Evolutionary conservation across 2,113 vertebrate species (phyloP).

Genomic region (Atlantisia rogersi): DNA sequence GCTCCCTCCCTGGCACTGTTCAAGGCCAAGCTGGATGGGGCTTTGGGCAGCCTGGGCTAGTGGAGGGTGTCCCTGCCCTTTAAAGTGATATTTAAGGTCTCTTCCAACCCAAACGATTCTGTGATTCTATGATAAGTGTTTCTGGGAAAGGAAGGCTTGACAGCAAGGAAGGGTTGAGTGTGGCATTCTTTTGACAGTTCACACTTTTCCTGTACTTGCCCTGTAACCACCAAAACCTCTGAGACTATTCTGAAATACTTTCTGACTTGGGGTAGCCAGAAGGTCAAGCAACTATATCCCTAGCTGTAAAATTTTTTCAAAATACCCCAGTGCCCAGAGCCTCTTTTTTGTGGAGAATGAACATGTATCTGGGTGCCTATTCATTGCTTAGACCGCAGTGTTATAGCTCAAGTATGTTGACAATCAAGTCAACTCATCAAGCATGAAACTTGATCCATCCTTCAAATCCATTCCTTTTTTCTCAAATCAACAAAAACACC

Average conservation of each 20-base stretch:
- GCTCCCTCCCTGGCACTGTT: too few relatives aligned
- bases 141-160: background rate
- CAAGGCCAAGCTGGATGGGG: too few relatives aligned
- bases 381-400: background rate
- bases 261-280: background rate
- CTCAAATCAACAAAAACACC: background rate
- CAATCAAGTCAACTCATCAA: background rate
- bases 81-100: too few relatives aligned
- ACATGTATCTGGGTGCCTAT: background rate
- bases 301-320: background rate
- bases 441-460: background rate
- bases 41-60: too few relatives aligned
- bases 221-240: background rate
- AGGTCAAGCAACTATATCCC: background rate
- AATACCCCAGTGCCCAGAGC: background rate
- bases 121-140: background rate
- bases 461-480: background rate
- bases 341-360: background rate
- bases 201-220: background rate
- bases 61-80: too few relatives aligned
- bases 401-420: background rate
- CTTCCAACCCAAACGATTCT: too few relatives aligned
- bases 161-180: background rate
- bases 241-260: background rate
- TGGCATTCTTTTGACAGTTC: background rate